Percentiles rank a stretch among this genome's conserved stretches.
Conservation (phyloP, 2,113 vertebrate genomes). For the Myiopsitta monachus region DNA sequence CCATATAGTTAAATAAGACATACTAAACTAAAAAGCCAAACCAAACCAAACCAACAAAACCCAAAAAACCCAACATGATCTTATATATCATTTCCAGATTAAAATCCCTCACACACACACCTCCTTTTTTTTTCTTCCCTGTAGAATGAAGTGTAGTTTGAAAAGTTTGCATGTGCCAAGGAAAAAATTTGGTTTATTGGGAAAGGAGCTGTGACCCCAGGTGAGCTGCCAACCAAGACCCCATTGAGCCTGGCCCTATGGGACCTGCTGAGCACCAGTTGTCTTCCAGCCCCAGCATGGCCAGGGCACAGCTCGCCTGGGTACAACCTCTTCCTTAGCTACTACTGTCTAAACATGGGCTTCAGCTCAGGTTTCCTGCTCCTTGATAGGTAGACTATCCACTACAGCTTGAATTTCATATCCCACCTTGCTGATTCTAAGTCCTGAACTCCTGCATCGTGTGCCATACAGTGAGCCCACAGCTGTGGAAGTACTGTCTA, state of each 20-base stretch:
- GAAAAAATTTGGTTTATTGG: not conserved
- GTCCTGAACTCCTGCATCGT: not conserved
- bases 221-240: not conserved
- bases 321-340: not conserved
- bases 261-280: not conserved
- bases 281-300: not conserved
- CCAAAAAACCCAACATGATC: not conserved
- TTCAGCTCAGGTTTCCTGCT: not conserved
- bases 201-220: not conserved
- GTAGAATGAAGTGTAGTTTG: not conserved
- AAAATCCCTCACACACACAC: not conserved
- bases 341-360: not conserved
- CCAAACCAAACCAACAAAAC: not conserved
- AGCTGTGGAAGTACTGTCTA: not conserved
- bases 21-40: not conserved
- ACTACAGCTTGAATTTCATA: not conserved
- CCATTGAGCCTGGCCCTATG: not conserved
- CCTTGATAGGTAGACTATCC: rapidly evolving
- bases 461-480: not conserved
- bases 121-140: rapidly evolving
- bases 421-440: not conserved
- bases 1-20: not conserved
- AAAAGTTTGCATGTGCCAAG: not conserved
- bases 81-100: not conserved
- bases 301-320: not conserved